Conservation (phyloP, 2,797 vertebrate genomes). For the Margarornis squamiger region DNA sequence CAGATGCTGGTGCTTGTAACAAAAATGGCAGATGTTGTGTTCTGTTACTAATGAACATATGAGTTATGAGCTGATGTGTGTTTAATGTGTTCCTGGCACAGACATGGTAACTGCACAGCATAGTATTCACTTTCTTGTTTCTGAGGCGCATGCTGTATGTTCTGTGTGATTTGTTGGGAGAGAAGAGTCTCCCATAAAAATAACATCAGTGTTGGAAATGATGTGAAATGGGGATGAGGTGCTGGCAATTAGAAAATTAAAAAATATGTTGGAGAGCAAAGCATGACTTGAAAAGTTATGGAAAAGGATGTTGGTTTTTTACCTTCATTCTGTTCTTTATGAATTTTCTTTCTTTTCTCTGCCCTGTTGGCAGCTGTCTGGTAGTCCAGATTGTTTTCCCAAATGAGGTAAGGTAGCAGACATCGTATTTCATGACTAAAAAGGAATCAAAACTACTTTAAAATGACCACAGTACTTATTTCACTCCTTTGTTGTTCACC, state of each 20-base stretch:
- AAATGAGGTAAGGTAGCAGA: neutral
- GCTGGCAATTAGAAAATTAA: neutral
- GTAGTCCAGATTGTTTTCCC: neutral
- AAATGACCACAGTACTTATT: neutral
- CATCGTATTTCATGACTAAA: neutral
- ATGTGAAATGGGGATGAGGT: neutral
- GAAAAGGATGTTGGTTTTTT: neutral
- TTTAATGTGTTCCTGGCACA: neutral
- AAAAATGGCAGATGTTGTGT: neutral
- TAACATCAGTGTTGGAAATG: neutral
- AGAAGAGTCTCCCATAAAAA: neutral
- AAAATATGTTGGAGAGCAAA: neutral
- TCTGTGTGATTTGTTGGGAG: neutral
- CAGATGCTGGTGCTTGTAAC: neutral
- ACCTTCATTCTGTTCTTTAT: neutral
- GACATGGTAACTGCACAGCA: neutral
- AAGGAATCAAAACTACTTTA: neutral
- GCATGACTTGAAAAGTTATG: neutral
- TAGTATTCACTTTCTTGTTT: neutral
- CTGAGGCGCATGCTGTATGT: fast-evolving
- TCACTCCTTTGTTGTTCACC: neutral
- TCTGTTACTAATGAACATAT: neutral
- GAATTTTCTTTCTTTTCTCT: neutral
- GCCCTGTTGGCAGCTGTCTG: neutral
- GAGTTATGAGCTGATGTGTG: neutral